Evolutionary conservation across 2,113 vertebrate species (phyloP), one percentile per base, ranked within the genome.

Genomic region (Camelus bactrianus): DNA sequence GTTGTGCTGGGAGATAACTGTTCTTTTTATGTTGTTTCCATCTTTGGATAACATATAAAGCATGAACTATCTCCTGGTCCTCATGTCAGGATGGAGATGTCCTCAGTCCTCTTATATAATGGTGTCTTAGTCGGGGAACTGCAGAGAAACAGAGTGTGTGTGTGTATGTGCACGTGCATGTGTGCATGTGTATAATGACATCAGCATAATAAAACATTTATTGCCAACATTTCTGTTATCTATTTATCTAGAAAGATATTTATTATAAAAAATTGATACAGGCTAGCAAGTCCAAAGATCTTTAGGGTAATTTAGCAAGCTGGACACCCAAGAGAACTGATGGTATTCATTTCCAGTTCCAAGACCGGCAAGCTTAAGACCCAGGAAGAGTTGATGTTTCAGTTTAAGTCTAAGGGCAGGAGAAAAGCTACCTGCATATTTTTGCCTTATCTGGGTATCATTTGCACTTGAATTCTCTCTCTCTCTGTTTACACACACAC

Each of bases 21-120:
- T 87, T 84, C 35, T 87, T 95, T 94, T 93, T 76, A 50, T 79
- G 22, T 89, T 79, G 22, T 93, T 92, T 65, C n/a, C 60, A 15
- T 91, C 30, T 35, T 28, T 54, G 30, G 19, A 48, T 77, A 94
- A 90, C n/a, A 58, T 65, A 35, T 6, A 16, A 38, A 90, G 38
- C 35, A 58, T 4, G 46, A 42, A 22, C 1, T 95, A 38, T 48
- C 19, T 56, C 6, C 24, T 91, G 16, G 46, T 79, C 22, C 24
- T 84, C 54, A 20, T 4, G 5, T 75, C 35, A 85, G 5, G 14
- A 56, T 30, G 14, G 16, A 65, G 28, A 64, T 80, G 20, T 95
- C 42, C 67, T 38, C 5, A 7, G 28, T 52, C 13, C 9, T 35
- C 32, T 64, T 91, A 9, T 20, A 2, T 38, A 42, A 30, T 26